Evolutionary conservation across 2,888 invertebrate species (phyloP).

Genomic region (Andrena marginata): DNA sequence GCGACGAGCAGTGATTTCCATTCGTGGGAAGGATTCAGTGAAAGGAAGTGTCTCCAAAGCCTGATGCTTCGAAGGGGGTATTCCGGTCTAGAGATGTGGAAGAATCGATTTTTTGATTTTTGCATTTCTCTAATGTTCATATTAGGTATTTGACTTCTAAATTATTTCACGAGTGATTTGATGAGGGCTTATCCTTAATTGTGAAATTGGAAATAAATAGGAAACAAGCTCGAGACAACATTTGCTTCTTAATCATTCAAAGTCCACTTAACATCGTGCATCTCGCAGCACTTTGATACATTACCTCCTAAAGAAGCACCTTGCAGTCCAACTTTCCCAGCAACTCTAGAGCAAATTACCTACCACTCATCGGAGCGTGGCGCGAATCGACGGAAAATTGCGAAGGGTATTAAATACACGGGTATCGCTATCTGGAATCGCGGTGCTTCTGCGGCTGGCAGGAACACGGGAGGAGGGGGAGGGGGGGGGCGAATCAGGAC

Average conservation of each 20-base stretch:
- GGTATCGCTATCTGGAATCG: conserved; percentile 13
- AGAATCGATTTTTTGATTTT: no score
- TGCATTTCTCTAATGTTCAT: no score
- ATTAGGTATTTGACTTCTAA: no score
- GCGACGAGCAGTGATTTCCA: background rate
- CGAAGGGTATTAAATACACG: background rate
- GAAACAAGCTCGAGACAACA: no score
- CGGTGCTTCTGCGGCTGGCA: conserved; percentile 1
- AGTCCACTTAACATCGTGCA: no score
- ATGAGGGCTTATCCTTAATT: no score
- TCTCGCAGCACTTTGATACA: background rate
- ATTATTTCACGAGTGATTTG: no score
- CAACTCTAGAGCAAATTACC: background rate
- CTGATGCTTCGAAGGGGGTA: no score
- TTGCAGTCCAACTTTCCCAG: background rate
- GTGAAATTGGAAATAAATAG: no score
- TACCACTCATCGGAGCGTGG: background rate
- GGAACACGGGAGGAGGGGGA: conserved; percentile 29
- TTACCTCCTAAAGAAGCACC: background rate
- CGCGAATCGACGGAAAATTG: background rate
- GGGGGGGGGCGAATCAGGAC: conserved; percentile 40
- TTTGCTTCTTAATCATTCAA: no score
- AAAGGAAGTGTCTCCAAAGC: no score
- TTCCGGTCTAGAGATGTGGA: no score
- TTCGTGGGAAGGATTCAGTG: background rate